Base-by-base conservation (phyloP, 2,113 vertebrate genomes). In the Nyctibius bracteatus region DNA sequence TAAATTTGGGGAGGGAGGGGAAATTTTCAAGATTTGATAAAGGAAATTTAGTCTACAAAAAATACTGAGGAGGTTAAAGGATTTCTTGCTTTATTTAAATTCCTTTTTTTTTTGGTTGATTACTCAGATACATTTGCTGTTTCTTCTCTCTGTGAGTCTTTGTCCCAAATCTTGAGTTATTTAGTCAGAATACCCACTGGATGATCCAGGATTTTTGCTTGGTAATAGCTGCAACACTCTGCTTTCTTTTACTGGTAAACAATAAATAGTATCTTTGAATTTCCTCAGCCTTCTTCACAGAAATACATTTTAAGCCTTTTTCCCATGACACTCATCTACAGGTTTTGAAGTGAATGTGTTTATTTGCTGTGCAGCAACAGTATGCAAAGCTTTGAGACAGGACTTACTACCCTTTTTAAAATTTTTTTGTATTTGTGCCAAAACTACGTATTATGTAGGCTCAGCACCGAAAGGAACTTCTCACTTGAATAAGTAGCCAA, bases 321-420 rank as follows among this genome's bases (percentile, higher is more conserved):
- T n/a, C 15, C 8, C 44, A 7, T 28, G 80, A n/a, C 27, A 5
- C 14, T 81, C 19, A 19, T 28, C 24, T 65, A 28, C 12, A 39
- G 24, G 15, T 63, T 81, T 86, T 81, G 46, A 78, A 86, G 13
- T 43, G n/a, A 58, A 37, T 49, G 6, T 9, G 92, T 66, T 91
- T 46, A 86, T 88, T 93, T 70, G n/a, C 35, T 74, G 4, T 81
- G 39, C 21, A 35, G 43, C 15, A 62, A 27, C 19, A 71, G 4
- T 7, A 30, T 55, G 72, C 9, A 25, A 33, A 89, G 6, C 30
- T 91, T 86, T 49, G n/a, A 49, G 58, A 19, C 19, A 70, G 62
- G n/a, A 39, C 20, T 73, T 41, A 16, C 10, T 59, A 4, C 7
- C 1, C 0, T 47, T 41, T 7, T 44, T 30, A 57, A n/a, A 8